phyloP scores from a whole-genome alignment of 2,113 vertebrate species.

The Melanocharis versteri region DNA sequence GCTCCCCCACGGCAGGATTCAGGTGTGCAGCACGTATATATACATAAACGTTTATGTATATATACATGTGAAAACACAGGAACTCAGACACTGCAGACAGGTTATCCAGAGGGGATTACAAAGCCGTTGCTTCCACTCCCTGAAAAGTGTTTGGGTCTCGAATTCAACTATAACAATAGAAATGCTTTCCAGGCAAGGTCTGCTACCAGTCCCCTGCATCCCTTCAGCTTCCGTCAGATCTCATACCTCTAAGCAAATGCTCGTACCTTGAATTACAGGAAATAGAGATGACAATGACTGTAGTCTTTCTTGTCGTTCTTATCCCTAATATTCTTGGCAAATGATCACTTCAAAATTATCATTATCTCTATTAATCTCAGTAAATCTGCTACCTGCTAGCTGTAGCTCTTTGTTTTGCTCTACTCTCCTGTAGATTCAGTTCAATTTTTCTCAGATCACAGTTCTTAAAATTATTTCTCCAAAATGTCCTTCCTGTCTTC shows the following conservation, averaged over 20 bases:
- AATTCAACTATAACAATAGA: neutral
- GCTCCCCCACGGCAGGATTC: neutral
- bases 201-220: neutral
- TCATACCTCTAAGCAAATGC: neutral
- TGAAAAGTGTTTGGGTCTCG: neutral
- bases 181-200: neutral
- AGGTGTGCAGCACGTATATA: fast-evolving
- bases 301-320: neutral
- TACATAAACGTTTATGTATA: neutral
- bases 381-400: neutral
- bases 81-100: neutral
- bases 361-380: neutral
- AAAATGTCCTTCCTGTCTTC: neutral
- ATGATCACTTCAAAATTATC: neutral
- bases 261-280: neutral
- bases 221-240: neutral
- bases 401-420: neutral
- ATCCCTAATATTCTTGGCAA: neutral
- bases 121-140: neutral
- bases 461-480: neutral
- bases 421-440: neutral
- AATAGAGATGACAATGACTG: neutral
- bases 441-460: neutral
- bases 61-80: neutral
- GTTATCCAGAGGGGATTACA: neutral